A percentile compares a stretch with the other conserved stretches of the same genome.
Conservation (phyloP, 35 echinoderm and acorn worm genomes). For the Chiridota heheva region DNA sequence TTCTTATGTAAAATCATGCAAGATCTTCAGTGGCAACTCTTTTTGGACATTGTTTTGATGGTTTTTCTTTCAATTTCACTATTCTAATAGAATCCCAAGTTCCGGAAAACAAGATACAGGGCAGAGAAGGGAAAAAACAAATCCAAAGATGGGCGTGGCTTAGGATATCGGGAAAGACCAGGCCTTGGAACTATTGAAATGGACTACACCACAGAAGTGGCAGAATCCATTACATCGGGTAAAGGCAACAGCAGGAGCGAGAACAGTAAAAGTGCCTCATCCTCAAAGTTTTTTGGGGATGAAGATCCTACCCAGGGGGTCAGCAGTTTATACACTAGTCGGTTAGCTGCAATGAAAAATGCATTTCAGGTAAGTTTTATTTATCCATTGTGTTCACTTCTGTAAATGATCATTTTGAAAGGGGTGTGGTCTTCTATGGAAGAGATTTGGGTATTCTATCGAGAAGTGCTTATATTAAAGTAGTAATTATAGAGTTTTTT, state of each 20-base stretch:
- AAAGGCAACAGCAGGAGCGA: background rate
- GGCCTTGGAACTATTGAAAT: conserved; percentile 57
- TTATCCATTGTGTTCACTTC: background rate
- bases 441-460: too few species aligned
- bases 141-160: conserved; percentile 65
- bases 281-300: background rate
- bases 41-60: too few species aligned
- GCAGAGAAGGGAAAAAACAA: conserved; percentile 49
- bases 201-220: conserved; percentile 48
- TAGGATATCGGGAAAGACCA: conserved; percentile 86
- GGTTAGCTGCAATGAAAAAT: conserved; percentile 79
- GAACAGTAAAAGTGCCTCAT: background rate
- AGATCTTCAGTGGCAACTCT: too few species aligned
- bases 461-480: too few species aligned
- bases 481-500: too few species aligned
- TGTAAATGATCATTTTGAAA: too few species aligned
- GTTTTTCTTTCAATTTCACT: too few species aligned
- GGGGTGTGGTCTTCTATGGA: too few species aligned
- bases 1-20: too few species aligned
- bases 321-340: conserved; percentile 57
- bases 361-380: conserved; percentile 83
- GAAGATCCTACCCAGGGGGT: conserved; percentile 35
- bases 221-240: conserved; percentile 2
- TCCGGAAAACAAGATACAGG: conserved; percentile 78
- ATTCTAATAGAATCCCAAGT: conserved; percentile 65